Evolutionary conservation across 2,797 vertebrate genomes (phyloP).

Genomic region (Paratrypauchen microcephalus): DNA sequence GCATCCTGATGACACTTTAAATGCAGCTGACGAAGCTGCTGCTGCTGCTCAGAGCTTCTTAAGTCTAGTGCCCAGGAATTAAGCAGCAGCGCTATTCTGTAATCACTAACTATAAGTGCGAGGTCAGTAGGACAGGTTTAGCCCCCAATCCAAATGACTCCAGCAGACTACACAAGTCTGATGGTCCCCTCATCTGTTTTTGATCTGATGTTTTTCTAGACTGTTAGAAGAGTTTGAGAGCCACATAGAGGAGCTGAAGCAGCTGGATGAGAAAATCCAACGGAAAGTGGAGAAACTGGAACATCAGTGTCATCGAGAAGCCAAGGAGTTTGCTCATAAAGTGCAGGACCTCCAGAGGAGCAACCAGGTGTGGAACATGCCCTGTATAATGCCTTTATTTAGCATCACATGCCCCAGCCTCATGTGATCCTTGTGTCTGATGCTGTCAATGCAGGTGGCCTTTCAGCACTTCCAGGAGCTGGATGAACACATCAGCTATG

Average conservation of each 20-base stretch:
- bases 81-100: conserved; percentile 62
- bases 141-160: conserved; percentile 49
- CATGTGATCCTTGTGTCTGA: not conserved
- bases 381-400: not conserved
- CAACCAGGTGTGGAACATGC: conserved; percentile 87
- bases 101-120: conserved; percentile 59
- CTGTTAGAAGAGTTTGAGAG: conserved; percentile 96
- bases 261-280: conserved; percentile 97
- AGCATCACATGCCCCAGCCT: not conserved
- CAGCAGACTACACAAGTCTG: conserved; percentile 14
- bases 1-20: conserved; percentile 79
- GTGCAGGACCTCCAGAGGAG: conserved; percentile 97
- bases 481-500: conserved; percentile 98
- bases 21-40: conserved; percentile 81
- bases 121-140: conserved; percentile 68
- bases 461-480: conserved; percentile 99
- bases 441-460: conserved; percentile 83
- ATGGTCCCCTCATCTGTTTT: conserved; percentile 27
- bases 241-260: conserved; percentile 97
- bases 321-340: conserved; percentile 98
- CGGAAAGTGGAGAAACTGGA: conserved; percentile 96
- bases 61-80: conserved; percentile 73
- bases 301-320: conserved; percentile 97
- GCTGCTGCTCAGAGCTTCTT: conserved; percentile 74
- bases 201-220: conserved; percentile 67